A percentile compares a stretch with the other conserved stretches of the same genome.
Evolutionary conservation across 2,888 invertebrate species (phyloP).

Genomic region (Pediacus dermestoides): DNA sequence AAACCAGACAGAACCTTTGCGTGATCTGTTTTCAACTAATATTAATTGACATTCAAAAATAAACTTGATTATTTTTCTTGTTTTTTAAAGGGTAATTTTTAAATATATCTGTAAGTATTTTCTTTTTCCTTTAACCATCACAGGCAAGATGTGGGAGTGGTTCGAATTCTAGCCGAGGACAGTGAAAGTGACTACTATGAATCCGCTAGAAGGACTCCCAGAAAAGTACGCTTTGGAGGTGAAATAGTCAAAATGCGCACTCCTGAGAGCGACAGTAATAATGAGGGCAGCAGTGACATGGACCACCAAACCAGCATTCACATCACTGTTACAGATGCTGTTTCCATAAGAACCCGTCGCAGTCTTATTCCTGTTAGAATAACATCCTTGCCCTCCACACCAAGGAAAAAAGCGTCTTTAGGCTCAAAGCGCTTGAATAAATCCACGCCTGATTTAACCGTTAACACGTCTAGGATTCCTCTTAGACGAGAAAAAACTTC

Average conservation of each 20-base stretch:
- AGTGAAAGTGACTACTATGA: constrained; percentile 56
- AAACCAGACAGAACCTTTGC: no score
- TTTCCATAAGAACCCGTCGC: constrained; percentile 34
- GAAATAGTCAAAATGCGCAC: constrained; percentile 81
- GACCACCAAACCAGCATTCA: constrained; percentile 24
- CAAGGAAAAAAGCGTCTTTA: constrained; percentile 46
- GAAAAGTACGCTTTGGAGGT: constrained; percentile 82
- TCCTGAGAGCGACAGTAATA: constrained; percentile 74
- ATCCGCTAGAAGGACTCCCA: constrained; percentile 55
- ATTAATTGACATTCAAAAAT: no score
- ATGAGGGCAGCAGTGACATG: constrained; percentile 52
- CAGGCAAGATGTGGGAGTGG: constrained; percentile 49
- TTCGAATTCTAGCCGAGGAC: constrained; percentile 59
- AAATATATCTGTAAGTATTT: no score
- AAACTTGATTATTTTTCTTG: no score
- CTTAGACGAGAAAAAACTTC: no score
- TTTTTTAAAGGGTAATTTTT: no score
- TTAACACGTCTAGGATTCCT: constrained; percentile 37
- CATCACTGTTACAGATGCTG: constrained; percentile 36
- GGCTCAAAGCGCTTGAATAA: constrained; percentile 36
- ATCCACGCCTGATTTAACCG: constrained; percentile 42
- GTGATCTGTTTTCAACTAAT: no score
- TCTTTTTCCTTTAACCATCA: no score
- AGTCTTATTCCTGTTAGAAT: constrained; percentile 53
- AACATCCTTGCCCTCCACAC: constrained; percentile 43